These are phyloP conservation scores for Australoheros scitulus DNA, from an alignment of 2,113 vertebrate species.

Conservation along the genomic window DNA sequence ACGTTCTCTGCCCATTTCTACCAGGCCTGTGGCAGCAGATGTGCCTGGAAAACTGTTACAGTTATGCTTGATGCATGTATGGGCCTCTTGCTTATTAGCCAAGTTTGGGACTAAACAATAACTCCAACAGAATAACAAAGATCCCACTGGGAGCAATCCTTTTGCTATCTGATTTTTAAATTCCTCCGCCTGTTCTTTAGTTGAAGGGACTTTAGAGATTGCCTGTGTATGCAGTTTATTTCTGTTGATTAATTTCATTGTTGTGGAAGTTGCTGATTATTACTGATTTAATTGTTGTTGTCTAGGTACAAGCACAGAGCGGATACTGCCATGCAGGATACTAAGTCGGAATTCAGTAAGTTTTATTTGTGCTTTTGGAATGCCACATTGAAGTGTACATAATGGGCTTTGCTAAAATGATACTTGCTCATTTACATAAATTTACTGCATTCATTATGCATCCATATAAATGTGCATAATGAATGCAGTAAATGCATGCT, in stretches of 20 bases:
- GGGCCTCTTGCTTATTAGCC: slow-evolving; percentile 15
- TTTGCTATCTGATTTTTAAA: slow-evolving; percentile 17
- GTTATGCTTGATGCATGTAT: not conserved
- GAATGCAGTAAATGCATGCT: not conserved
- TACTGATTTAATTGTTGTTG: slow-evolving; percentile 16
- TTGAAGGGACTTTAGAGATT: not conserved
- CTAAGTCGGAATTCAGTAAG: slow-evolving; percentile 81
- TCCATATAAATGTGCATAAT: slow-evolving; percentile 15
- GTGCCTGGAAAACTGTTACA: not conserved
- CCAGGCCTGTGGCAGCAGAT: not conserved
- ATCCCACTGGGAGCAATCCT: slow-evolving; percentile 1
- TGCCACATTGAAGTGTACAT: not conserved
- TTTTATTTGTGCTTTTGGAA: slow-evolving; percentile 16
- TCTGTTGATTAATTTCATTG: not conserved
- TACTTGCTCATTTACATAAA: slow-evolving; percentile 1
- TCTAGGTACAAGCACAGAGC: slow-evolving; percentile 78
- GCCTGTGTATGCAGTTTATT: not conserved
- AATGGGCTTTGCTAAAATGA: not conserved
- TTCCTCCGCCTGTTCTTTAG: not conserved
- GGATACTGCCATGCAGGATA: slow-evolving; percentile 70
- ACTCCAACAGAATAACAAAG: slow-evolving; percentile 16
- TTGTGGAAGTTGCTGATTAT: not conserved
- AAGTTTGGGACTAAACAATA: slow-evolving; percentile 5
- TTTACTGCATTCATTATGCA: slow-evolving; percentile 7
- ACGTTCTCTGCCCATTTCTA: not conserved